Conservation (phyloP, 2,113 vertebrate genomes). For the Prionailurus viverrinus region DNA sequence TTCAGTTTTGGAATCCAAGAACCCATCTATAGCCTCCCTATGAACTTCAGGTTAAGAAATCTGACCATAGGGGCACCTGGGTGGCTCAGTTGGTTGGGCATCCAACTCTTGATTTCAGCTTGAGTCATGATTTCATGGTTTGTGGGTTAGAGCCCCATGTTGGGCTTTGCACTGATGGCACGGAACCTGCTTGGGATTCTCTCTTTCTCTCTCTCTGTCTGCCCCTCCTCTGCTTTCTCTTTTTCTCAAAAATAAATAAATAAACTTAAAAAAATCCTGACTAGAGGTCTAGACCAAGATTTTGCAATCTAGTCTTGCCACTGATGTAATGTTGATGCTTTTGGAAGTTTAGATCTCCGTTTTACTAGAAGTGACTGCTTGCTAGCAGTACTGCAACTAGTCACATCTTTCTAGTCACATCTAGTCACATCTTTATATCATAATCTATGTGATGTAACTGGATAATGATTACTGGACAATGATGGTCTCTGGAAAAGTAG, state of each 20-base stretch:
- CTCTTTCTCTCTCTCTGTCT: no score
- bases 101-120: no score
- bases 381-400: not conserved
- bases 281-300: not conserved
- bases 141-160: no score
- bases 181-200: no score
- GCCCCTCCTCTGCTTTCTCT: no score
- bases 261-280: not conserved
- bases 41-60: slow-evolving; percentile 42
- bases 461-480: not conserved
- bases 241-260: no score
- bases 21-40: not conserved
- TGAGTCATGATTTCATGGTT: no score
- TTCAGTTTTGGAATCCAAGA: slow-evolving; percentile 11
- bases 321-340: not conserved
- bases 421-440: not conserved
- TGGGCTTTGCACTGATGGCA: no score
- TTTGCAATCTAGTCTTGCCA: not conserved
- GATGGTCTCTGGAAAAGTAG: slow-evolving; percentile 10
- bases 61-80: no score
- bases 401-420: not conserved
- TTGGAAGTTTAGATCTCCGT: not conserved
- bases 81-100: no score
- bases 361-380: not conserved
- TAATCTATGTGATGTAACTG: not conserved